These are phyloP conservation scores for Phyllostomus hastatus DNA, from an alignment of 2,113 vertebrate genomes.

Conservation along the genomic window DNA sequence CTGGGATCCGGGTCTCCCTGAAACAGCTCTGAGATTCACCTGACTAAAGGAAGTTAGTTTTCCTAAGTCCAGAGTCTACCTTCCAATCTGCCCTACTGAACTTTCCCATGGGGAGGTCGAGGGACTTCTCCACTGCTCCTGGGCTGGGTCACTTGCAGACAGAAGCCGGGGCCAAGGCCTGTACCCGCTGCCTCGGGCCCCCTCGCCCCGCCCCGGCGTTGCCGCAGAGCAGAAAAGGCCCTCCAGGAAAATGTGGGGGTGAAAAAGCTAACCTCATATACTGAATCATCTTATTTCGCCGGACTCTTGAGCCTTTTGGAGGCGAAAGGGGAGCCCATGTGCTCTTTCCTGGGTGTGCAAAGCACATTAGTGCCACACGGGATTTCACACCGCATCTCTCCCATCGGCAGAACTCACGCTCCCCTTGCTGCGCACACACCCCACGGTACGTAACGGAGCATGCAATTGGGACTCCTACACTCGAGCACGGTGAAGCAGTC, in stretches of 20 bases:
- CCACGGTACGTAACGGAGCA: not conserved
- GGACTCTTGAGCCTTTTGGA: not conserved
- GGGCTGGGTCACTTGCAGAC: not conserved
- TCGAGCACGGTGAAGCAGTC: not conserved
- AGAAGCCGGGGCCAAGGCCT: not conserved
- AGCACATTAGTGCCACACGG: not conserved
- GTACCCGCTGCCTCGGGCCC: not conserved
- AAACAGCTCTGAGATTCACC: not conserved
- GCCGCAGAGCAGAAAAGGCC: not conserved
- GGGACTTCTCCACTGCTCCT: not conserved
- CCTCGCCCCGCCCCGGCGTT: not conserved
- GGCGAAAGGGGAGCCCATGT: not conserved
- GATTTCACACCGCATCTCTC: not conserved
- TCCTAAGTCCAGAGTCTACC: not conserved
- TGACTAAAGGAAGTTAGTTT: not conserved
- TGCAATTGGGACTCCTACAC: not conserved
- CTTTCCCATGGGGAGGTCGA: conserved; percentile 7
- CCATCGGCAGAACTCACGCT: not conserved
- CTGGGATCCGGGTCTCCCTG: not conserved
- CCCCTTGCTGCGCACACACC: not conserved
- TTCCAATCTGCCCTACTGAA: not conserved
- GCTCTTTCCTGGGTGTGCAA: not conserved
- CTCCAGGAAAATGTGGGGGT: not conserved
- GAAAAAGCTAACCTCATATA: not conserved
- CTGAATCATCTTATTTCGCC: not conserved